These are phyloP conservation scores for Drosophila subquinaria DNA, from an alignment of 2,888 invertebrate species.

Conservation along the genomic window DNA sequence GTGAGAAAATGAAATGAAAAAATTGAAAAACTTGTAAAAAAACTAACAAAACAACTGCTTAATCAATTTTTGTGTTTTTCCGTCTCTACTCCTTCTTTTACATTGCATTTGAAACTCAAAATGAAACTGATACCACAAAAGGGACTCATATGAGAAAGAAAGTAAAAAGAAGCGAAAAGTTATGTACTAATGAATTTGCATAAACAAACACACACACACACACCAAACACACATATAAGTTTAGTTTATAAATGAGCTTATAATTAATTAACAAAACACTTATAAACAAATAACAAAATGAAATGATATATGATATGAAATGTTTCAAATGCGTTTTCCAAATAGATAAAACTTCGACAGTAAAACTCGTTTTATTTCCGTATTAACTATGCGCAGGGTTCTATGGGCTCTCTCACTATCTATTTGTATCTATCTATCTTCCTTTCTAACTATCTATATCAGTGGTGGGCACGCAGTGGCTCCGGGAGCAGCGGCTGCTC, in stretches of 20 bases:
- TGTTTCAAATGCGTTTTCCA: constrained; percentile 64
- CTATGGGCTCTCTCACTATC: constrained; percentile 16
- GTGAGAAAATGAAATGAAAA: constrained; percentile 25
- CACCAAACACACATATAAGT: constrained; percentile 35
- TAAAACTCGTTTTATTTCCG: constrained; percentile 53
- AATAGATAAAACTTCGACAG: constrained; percentile 42
- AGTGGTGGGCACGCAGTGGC: no score
- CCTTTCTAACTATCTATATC: constrained; percentile 12
- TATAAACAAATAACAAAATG: constrained; percentile 8
- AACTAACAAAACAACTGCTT: constrained; percentile 80
- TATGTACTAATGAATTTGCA: constrained; percentile 72
- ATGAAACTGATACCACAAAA: constrained; percentile 71
- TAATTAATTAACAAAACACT: constrained; percentile 27
- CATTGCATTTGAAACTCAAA: constrained; percentile 75
- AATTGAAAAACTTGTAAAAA: constrained; percentile 62
- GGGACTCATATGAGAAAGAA: constrained; percentile 84
- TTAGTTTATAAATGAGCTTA: constrained; percentile 66
- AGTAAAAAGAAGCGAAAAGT: constrained; percentile 84
- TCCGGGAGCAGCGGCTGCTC: no score
- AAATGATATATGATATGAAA: constrained; percentile 26
- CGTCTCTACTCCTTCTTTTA: constrained; percentile 84
- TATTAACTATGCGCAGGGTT: constrained; percentile 37
- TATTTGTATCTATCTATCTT: constrained; percentile 3
- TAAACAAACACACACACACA: constrained; percentile 13
- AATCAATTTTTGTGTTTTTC: constrained; percentile 82